phyloP scores from a whole-genome alignment of 2,888 invertebrate genomes.

The Cantharis flavilabris region DNA sequence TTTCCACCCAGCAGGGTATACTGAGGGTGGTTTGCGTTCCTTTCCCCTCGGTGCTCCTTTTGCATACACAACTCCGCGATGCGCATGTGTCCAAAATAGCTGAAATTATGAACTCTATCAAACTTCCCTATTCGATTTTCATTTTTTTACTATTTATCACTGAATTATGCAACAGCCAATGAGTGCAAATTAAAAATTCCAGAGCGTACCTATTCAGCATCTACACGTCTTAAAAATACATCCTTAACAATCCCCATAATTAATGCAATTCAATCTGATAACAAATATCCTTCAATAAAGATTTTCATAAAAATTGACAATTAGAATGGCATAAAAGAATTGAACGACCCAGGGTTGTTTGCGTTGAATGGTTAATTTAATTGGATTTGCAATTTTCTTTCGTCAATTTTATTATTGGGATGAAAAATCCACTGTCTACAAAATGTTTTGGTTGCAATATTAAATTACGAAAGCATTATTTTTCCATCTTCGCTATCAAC shows the following conservation, averaged over 20 bases:
- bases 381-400: not conserved
- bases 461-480: not conserved
- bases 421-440: not conserved
- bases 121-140: not conserved
- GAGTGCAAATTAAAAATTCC: not conserved
- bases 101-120: conserved; percentile 2
- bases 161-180: not conserved
- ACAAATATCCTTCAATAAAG: not conserved
- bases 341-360: not conserved
- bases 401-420: not conserved
- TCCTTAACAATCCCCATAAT: not conserved
- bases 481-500: not conserved
- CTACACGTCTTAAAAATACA: too few species aligned
- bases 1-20: conserved; percentile 41
- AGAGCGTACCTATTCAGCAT: not conserved
- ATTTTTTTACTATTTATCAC: not conserved
- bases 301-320: not conserved
- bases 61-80: conserved; percentile 23
- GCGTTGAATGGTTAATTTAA: not conserved
- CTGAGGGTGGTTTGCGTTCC: conserved; percentile 19
- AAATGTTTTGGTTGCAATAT: not conserved
- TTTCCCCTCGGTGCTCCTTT: conserved; percentile 13
- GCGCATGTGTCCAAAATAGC: conserved; percentile 30
- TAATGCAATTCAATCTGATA: not conserved
- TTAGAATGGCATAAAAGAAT: not conserved